Percentiles rank a stretch among this genome's conserved stretches.
These are phyloP conservation scores for Cetonia aurata DNA, from an alignment of 2,888 invertebrate genomes.

Conservation along the genomic window DNA sequence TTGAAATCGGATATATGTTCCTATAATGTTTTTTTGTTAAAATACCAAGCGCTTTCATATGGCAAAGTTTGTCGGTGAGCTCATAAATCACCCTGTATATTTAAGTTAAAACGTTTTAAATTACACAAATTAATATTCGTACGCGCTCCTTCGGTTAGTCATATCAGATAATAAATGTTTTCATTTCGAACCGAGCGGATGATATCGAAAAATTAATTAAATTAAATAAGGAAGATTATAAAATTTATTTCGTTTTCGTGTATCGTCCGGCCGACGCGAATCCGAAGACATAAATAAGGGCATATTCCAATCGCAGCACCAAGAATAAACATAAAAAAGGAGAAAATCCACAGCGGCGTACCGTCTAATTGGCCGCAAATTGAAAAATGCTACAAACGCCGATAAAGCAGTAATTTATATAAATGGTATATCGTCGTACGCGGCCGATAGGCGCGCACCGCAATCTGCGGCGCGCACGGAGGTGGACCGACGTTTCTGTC, in stretches of 20 bases:
- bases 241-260: conserved; percentile 33
- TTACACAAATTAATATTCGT: conserved; percentile 27
- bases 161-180: conserved; percentile 27
- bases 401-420: conserved; percentile 38
- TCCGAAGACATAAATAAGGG: conserved; percentile 34
- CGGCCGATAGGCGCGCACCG: background rate
- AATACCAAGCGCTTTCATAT: no score
- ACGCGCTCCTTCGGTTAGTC: conserved; percentile 4
- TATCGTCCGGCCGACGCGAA: conserved; percentile 23
- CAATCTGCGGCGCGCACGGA: conserved; percentile 3
- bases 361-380: conserved; percentile 40
- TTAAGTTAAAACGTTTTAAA: conserved; percentile 21
- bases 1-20: no score
- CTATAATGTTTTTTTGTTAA: no score
- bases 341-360: conserved; percentile 20
- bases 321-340: background rate
- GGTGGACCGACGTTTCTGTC: conserved; percentile 2
- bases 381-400: conserved; percentile 38
- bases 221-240: conserved; percentile 31
- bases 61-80: no score
- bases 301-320: conserved; percentile 16
- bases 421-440: conserved; percentile 17
- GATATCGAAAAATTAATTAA: conserved; percentile 33
- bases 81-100: no score
- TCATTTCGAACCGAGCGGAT: conserved; percentile 17